Evolutionary conservation across 2,888 invertebrate species (phyloP).

Genomic region (Hesperia comma): DNA sequence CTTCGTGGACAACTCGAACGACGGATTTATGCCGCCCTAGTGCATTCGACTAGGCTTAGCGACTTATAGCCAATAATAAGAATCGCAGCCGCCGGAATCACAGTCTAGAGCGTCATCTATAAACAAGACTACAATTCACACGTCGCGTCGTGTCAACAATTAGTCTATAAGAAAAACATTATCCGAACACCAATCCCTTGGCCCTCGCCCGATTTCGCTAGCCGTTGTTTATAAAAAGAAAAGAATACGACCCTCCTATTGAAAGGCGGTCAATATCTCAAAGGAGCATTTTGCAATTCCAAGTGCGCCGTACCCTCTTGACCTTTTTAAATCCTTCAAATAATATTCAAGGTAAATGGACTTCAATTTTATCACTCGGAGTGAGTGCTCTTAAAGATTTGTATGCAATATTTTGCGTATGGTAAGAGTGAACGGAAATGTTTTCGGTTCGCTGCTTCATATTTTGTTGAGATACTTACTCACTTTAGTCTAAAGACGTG

Average conservation of each 20-base stretch:
- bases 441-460: too few relatives aligned
- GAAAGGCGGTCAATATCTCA: conserved; percentile 12
- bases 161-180: conserved; percentile 5
- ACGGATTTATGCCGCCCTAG: too few relatives aligned
- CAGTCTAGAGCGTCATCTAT: not conserved
- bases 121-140: not conserved
- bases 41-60: too few relatives aligned
- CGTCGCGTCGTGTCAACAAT: not conserved
- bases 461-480: too few relatives aligned
- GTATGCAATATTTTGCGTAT: too few relatives aligned
- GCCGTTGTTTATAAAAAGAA: conserved; percentile 13
- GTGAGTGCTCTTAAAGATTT: not conserved
- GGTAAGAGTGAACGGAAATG: too few relatives aligned
- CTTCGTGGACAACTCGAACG: too few relatives aligned
- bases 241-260: conserved; percentile 6
- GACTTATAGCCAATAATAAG: too few relatives aligned
- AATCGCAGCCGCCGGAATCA: too few relatives aligned
- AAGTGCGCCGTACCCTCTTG: conserved; percentile 12
- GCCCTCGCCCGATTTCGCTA: not conserved
- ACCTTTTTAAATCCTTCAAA: conserved; percentile 9
- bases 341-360: conserved; percentile 9
- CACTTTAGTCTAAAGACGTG: too few relatives aligned
- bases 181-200: not conserved
- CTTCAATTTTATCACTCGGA: not conserved
- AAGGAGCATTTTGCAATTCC: conserved; percentile 16